Evolutionary conservation across 1,140 invertebrate genomes (phyloP), one percentile per base, ranked within the genome.

Genomic region (Lucilia cuprina): DNA sequence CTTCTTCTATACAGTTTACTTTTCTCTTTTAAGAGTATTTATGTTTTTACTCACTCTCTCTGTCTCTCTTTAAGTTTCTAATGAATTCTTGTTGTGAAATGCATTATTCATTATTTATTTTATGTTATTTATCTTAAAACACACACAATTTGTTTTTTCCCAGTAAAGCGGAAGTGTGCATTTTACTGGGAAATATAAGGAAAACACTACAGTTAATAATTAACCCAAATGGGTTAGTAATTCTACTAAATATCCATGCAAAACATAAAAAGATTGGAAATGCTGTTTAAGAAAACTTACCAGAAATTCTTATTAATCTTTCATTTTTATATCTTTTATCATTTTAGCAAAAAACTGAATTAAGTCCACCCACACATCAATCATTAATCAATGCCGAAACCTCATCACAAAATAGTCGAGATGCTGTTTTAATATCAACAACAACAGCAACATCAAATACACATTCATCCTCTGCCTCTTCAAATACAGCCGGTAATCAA

Each of bases 301-400:
- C 25, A 30, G 25, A 30, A 30, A 30, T 30, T 30, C 1, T 30
- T 30, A 60, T n/a, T 60, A 74, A 74, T 41, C 35, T 30, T 30
- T 30, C 47, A 74, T 41, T 70, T 5, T 19, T 55, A 34, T 60
- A n/a, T 21, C 34, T 8, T 21, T 50, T 82, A 2, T 82, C 25
- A 65, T 85, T 88, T 30, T 86, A 90, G 89, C 89, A 90, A 90
- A 89, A 88, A 83, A 90, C 89, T 5, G 89, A 90, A 77, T 84
- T 90, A 41, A 90, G 89, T 86, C 89, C 89, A 49, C 89, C 89
- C 75, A 87, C 89, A 83, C 89, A 90, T 86, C 89, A 90, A 82
- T 84, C 82, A 21, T 49, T 80, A 83, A 47, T 55, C 74, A 85
- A 35, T 25, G 25, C 47, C 65, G 70, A 83, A 74, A 74, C 74